phyloP scores from a whole-genome alignment of 2,888 invertebrate genomes.

The Criorhina ranunculi region DNA sequence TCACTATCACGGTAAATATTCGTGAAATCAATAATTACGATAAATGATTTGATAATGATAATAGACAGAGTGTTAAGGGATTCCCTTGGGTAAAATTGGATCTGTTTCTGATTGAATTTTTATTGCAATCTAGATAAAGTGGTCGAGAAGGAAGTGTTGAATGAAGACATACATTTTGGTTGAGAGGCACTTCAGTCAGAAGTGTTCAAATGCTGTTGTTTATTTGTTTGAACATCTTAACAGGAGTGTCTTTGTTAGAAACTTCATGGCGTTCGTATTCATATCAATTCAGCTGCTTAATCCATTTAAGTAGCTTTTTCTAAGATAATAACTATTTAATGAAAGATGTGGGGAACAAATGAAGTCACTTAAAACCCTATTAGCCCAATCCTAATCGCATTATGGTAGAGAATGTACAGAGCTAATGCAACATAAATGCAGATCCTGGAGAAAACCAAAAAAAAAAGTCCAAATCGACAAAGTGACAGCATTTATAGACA shows the following conservation, averaged over 20 bases:
- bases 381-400: no score
- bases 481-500: no score
- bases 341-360: no score
- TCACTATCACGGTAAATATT: slow-evolving; percentile 36
- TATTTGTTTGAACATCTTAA: not conserved
- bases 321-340: no score
- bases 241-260: not conserved
- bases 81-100: not conserved
- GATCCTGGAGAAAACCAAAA: no score
- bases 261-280: no score
- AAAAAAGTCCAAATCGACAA: no score
- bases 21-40: slow-evolving; percentile 22
- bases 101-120: not conserved
- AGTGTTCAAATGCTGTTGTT: not conserved
- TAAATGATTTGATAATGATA: slow-evolving; percentile 9
- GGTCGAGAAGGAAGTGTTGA: not conserved
- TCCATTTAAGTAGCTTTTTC: no score
- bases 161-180: not conserved
- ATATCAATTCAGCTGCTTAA: no score
- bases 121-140: not conserved
- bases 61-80: not conserved
- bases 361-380: no score
- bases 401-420: no score
- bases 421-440: no score
- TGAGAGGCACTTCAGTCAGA: not conserved